Base-by-base conservation (phyloP, 2,113 vertebrate species). In the Pitta sordida region DNA sequence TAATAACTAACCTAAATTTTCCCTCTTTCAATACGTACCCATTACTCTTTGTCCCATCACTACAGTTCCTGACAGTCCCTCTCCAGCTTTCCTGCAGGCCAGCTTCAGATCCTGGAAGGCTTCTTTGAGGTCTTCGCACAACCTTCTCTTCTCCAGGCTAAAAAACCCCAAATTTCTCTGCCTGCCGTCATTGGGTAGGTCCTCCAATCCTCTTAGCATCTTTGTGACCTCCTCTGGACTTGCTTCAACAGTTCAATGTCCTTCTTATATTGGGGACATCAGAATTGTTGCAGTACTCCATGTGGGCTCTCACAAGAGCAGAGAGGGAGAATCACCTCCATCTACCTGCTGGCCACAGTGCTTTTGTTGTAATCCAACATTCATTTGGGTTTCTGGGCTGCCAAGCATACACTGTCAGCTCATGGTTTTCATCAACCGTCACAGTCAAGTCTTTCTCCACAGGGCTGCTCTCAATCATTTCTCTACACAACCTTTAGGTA, bases 131-230 rank as follows among this genome's bases (percentile, higher is more conserved):
- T 67, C 15, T 59, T 22, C 19, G 46, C 13, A 17, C 4, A 81
- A 24, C 7, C 23, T 59, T 39, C 30, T n/a, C 36, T 51, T 51
- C n/a, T 46, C 10, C 15, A 46, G 44, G 3, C 15, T 52, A 13
- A 52, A 21, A 7, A 59, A 1, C 37, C 29, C 2, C 15, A 37
- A 3, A 6, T 39, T 81, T 59, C 71, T n/a, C 37, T 80, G n/a
- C 6, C 6, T n/a, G 3, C 17, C 10, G 44, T 59, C 0, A 0
- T 2, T 24, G 27, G 3, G 10, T 5, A 74, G 9, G 19, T 52
- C 5, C 6, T 88, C 13, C n/a, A 24, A 4, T 59, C 8, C 37
- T 67, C 44, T 44, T 52, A 29, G 19, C 18, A 59, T 4, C n/a
- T n/a, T 44, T 12, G 6, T 24, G 52, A 8, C 9, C 32, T 29